Base-by-base conservation (phyloP, 2,888 invertebrate species). In the Monopis laevigella region DNA sequence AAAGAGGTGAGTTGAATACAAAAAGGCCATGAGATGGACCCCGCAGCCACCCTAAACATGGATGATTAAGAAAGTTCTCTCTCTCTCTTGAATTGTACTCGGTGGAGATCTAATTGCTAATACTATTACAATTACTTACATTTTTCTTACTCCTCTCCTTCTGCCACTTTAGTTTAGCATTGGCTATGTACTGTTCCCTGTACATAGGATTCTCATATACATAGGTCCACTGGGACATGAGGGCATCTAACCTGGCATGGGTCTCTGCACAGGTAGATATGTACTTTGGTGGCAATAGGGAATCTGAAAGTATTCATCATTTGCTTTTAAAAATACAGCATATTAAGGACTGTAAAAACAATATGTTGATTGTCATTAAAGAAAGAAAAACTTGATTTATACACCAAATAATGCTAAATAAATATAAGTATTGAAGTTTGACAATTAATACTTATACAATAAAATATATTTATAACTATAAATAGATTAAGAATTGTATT, bases 151-250 rank as follows among this genome's bases (percentile, higher is more conserved):
- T 68, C 39, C 63, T 70, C 39, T 65, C 65, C 46, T 68, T 69
- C 51, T 62, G 62, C 63, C 67, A 72, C 40, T 66, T 69, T 19
- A 44, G 53, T 40, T 51, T 63, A 1, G 55, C 55, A 45, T 71
- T 73, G 1, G 61, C 62, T 1, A 80, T 48, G 40, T 69, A 74
- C 45, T 75, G 77, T 41, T 73, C 68, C 34, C 80, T 58, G 10
- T 78, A 70, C 1, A 75, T 55, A 0, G 73, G 63, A 47, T 75
- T 75, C 46, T 80, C 80, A 26, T 73, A 80, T 3, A 78, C 45
- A n/a, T n/a, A n/a, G 0, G 72, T 77, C 80, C 80, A 80, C 29
- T 74, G 65, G 0, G 80, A 62, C 70, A 74, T 72, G 1, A 75
- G 49, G 0, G 65, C 61, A 36, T 80, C 80, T 0, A 80, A 53